Base-by-base conservation (phyloP, 2,113 vertebrate species). In the Eleginops maclovinus region DNA sequence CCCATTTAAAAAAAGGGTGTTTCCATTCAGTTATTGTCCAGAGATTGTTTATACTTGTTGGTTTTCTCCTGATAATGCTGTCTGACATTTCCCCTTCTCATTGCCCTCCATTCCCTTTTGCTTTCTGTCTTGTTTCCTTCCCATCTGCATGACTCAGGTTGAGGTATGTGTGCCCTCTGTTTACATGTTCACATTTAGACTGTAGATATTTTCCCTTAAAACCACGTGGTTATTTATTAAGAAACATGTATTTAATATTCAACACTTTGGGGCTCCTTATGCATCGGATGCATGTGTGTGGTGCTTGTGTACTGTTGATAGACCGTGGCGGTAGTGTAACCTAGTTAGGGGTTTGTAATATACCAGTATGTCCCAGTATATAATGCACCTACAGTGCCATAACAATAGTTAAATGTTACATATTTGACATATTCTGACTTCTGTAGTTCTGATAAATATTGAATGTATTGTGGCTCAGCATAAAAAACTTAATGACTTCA, bases 121-220 rank as follows among this genome's bases (percentile, higher is more conserved):
- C 83, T 85, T 86, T 36, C 87, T 84, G 74, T 82, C 62, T 74
- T 17, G 44, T 59, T 79, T 78, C 70, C 36, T 72, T 70, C 75
- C 84, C 89, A 79, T 92, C 89, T 92, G 92, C 93, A 93, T 94
- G 93, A 80, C 81, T 93, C 87, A 95, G 94, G 75, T 85, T 70
- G 92, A 95, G 94, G 95, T 95, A 95, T 91, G 95, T 94, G 77
- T 85, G 84, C 63, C 31, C 59, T 85, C 65, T 81, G 72, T 88
- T 79, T 77, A 43, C 69, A 62, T 80, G 46, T 79, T 82, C 55
- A 54, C 8, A 13, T 70, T 76, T 62, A 75, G 22, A 66, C 40
- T 70, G 13, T 65, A 47, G 9, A 47, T 41, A 44, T 4, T 46
- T 53, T 12, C 12, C 2, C 31, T 19, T 75, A 3, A 56, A 19